Evolutionary conservation across 2,888 invertebrate species (phyloP).

Genomic region (Eretmocerus hayati): DNA sequence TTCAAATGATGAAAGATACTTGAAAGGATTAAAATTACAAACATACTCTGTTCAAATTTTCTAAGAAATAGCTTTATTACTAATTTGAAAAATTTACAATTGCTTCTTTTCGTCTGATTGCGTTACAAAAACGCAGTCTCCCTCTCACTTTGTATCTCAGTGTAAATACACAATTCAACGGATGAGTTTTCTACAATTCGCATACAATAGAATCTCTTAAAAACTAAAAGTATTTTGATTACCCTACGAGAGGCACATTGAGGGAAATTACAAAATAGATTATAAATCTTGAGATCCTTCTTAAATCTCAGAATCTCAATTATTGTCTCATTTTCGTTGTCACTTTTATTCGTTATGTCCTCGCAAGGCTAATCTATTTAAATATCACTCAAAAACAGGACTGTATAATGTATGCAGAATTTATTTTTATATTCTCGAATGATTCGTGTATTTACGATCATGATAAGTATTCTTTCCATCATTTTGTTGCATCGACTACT

Average conservation of each 20-base stretch:
- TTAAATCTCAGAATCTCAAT: conserved; percentile 13
- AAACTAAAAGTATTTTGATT: conserved; percentile 22
- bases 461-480: too few relatives aligned
- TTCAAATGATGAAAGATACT: too few relatives aligned
- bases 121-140: conserved; percentile 36
- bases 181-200: conserved; percentile 10
- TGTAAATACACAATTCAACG: conserved; percentile 19
- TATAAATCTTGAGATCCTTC: conserved; percentile 2
- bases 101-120: conserved; percentile 22
- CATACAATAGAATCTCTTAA: conserved; percentile 21
- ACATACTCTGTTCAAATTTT: too few relatives aligned
- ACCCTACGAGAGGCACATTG: conserved; percentile 36
- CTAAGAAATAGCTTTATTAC: conserved; percentile 22
- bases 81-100: conserved; percentile 21
- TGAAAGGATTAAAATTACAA: too few relatives aligned
- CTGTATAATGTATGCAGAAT: conserved; percentile 21
- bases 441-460: too few relatives aligned
- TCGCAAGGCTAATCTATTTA: conserved; percentile 30
- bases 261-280: conserved; percentile 26
- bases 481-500: too few relatives aligned
- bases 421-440: not conserved
- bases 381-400: conserved; percentile 39
- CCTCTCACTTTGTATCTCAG: conserved; percentile 27
- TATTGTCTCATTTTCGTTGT: conserved; percentile 7
- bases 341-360: conserved; percentile 24